These are phyloP conservation scores for Notarius quadriscutis DNA, from an alignment of 2,113 vertebrate species.

Conservation along the genomic window DNA sequence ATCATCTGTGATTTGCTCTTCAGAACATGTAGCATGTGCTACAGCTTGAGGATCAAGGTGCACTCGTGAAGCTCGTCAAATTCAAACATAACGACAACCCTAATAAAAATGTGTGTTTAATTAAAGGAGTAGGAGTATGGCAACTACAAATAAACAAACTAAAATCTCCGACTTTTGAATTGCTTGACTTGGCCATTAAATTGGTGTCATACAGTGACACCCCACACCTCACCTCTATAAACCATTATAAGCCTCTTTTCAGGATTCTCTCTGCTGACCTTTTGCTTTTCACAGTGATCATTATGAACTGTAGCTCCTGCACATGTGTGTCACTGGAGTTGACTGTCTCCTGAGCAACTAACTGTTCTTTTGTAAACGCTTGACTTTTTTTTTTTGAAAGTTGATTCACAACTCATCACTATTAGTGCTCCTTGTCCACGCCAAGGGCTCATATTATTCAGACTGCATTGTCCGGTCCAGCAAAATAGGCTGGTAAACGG, in stretches of 20 bases:
- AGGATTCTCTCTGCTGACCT: background rate
- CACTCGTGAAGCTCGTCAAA: background rate
- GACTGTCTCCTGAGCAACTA: conserved; percentile 25
- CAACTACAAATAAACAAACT: background rate
- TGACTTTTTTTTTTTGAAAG: conserved; percentile 29
- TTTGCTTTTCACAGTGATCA: background rate
- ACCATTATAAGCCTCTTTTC: background rate
- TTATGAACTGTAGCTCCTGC: background rate
- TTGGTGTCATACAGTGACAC: background rate
- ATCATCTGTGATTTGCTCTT: background rate
- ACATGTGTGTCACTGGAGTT: background rate
- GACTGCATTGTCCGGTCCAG: conserved; percentile 22
- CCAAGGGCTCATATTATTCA: conserved; percentile 5
- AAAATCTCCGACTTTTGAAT: background rate
- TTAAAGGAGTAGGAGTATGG: background rate
- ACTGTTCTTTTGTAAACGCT: conserved; percentile 6
- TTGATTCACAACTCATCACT: conserved; percentile 30
- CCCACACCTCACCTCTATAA: background rate
- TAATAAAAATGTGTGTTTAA: background rate
- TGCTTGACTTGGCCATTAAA: background rate
- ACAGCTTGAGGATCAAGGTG: background rate
- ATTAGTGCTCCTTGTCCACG: conserved; percentile 7
- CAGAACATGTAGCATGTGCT: background rate
- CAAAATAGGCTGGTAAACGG: conserved; percentile 31
- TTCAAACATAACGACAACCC: background rate